Base-by-base conservation (phyloP, 1,140 invertebrate species). In the Conus ventricosus region DNA sequence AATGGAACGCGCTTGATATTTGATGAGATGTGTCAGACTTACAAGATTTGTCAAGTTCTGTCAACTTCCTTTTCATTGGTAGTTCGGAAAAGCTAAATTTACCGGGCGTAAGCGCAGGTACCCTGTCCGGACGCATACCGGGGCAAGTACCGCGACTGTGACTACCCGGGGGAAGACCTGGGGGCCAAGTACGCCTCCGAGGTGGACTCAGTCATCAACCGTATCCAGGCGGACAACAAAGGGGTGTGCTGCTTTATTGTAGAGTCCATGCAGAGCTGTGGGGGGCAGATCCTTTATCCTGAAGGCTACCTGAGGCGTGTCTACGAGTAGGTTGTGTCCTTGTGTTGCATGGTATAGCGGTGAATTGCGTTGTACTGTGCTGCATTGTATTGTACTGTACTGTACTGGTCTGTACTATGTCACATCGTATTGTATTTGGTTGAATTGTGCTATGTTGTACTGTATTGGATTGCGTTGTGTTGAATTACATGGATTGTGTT, bases 191-290 rank as follows among this genome's bases (percentile, higher is more conserved):
- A 99, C 94, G 97, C 98, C 4, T 96, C 97, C 90, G 98, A 99
- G 93, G 97, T 99, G n/a, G 96, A 97, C 89, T 95, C 96, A 60
- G 96, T 99, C 84, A 97, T 97, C 91, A 95, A 97, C 82, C 95
- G 95, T 53, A 95, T 97, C 2, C 90, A 94, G 17, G 94, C 96
- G 1, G 94, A 96, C 75, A 97, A 97, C 0, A 95, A 96, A 76
- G 96, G 96, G 7, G 95, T 98, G 96, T 89, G 98, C 97, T 89
- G 91, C 53, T 99, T 97, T 94, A 98, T 99, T 90, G 98, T 98
- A 4, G 99, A 99, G 95, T 99, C 98, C 93, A 96, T 99, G 88
- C 97, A 99, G 95, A 99, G 98, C 91, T 99, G 99, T 91, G 99
- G 99, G 6, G 99, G 99, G 27, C 99, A 99, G 96, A 97, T 99